Base-by-base conservation (phyloP, 1,140 invertebrate genomes). In the Colletes latitarsis region DNA sequence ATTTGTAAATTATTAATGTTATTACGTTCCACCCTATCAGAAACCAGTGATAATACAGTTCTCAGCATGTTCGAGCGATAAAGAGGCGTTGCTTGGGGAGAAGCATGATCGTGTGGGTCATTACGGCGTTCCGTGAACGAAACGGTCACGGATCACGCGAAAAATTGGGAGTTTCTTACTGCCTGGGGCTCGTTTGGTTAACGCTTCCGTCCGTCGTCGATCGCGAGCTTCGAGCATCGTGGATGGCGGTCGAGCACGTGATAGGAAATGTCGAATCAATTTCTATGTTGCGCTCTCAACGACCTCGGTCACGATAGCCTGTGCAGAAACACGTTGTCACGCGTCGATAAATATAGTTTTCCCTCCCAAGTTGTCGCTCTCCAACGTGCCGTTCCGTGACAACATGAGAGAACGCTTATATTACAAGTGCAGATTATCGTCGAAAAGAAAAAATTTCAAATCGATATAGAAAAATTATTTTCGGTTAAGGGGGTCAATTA, bases 251-350 rank as follows among this genome's bases (percentile, higher is more conserved):
- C 17, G 63, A 41, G n/a, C 63, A 66, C 63, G 63, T 66, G 63
- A 66, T 66, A 8, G 63, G 63, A 66, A 66, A 66, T 66, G 43
- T 66, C 63, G 41, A 46, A 66, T 66, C 63, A 66, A 66, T 66
- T 46, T 41, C 63, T 66, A 19, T 46, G 10, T 46, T 66, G 15
- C 55, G 55, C 30, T 30, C 15, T 15, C 14, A 57, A 43, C 41
- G 41, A 19, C 63, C 6, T 60, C 57, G 57, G 19, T 60, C 57
- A 60, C 58, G 58, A 39, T 4, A 30, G 4, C 12, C 58, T n/a
- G 15, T 57, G 4, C 17, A 3, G 12, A 10, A n/a, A 15, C 12
- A n/a, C 15, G 15, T 57, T 15, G 55, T 57, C 5, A 57, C 17
- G 17, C 3, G 55, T 15, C 15, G 1, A n/a, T 15, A 15, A 17